These are phyloP conservation scores for Sitobion miscanthi DNA, from an alignment of 1,140 invertebrate species.

Conservation along the genomic window DNA sequence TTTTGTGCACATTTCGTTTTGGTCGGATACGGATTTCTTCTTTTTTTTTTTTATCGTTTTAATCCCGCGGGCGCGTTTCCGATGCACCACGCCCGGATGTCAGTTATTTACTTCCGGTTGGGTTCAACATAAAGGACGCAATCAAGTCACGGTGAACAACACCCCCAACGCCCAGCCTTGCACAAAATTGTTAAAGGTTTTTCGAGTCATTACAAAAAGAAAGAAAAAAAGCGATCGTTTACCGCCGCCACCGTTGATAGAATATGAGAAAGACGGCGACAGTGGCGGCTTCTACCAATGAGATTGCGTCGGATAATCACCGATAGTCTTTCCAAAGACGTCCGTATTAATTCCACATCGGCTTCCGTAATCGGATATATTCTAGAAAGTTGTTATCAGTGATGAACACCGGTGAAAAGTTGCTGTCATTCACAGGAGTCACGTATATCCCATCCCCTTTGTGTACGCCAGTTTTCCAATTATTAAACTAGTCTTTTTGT, in stretches of 20 bases:
- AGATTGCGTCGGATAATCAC: slow-evolving; percentile 23
- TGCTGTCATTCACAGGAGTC: slow-evolving; percentile 43
- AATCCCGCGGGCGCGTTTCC: slow-evolving; percentile 37
- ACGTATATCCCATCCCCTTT: slow-evolving; percentile 34
- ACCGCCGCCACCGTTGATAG: not conserved
- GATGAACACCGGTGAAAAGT: slow-evolving; percentile 48
- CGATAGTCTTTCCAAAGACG: not conserved
- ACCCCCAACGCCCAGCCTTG: not conserved
- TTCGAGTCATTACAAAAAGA: slow-evolving; percentile 32
- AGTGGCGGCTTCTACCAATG: not conserved
- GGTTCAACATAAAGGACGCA: slow-evolving; percentile 55
- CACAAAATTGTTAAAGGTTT: slow-evolving; percentile 24
- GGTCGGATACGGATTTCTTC: slow-evolving; percentile 39
- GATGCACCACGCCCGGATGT: slow-evolving; percentile 33
- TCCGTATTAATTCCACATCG: slow-evolving; percentile 37
- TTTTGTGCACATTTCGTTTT: slow-evolving; percentile 27
- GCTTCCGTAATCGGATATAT: slow-evolving; percentile 42
- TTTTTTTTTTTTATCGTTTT: slow-evolving; percentile 14
- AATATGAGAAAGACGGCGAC: slow-evolving; percentile 10
- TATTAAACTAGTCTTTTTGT: slow-evolving; percentile 50
- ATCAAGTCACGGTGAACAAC: slow-evolving; percentile 47
- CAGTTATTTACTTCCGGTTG: slow-evolving; percentile 55
- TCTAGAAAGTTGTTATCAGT: slow-evolving; percentile 45
- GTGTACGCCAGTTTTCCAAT: slow-evolving; percentile 38
- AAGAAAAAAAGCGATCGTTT: slow-evolving; percentile 43